phyloP scores from a whole-genome alignment of 2,888 invertebrate genomes.

The Mythimna ferrago region DNA sequence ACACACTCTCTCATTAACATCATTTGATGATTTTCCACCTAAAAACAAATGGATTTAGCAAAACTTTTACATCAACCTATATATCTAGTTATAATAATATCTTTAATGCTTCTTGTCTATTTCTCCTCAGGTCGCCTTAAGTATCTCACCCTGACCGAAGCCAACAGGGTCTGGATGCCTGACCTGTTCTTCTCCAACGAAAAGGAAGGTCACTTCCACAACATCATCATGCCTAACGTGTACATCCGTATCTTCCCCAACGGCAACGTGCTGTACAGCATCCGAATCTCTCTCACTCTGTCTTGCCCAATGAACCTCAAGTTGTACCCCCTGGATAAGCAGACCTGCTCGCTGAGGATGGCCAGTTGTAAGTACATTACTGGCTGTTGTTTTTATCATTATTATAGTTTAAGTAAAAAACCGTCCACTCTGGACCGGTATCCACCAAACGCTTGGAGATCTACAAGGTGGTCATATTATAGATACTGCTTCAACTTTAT shows the following conservation, averaged over 20 bases:
- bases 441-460: too few relatives aligned
- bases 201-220: constrained; percentile 99
- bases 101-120: background rate
- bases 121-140: constrained; percentile 93
- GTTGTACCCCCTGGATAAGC: constrained; percentile 98
- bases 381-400: background rate
- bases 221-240: constrained; percentile 99
- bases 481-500: too few relatives aligned
- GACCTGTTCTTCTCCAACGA: constrained; percentile 99
- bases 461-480: too few relatives aligned
- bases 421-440: background rate
- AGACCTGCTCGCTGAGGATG: constrained; percentile 98
- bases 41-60: too few relatives aligned
- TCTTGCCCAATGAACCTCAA: constrained; percentile 99
- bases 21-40: too few relatives aligned
- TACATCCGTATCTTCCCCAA: constrained; percentile 99
- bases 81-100: background rate
- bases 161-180: constrained; percentile 99
- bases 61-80: too few relatives aligned
- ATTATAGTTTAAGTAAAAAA: background rate
- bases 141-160: constrained; percentile 98
- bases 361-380: constrained; percentile 96
- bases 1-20: too few relatives aligned
- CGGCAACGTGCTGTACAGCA: constrained; percentile 98
- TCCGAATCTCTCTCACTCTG: constrained; percentile 98